Evolutionary conservation across 2,797 vertebrate genomes (phyloP).

Genomic region (Limosa lapponica): DNA sequence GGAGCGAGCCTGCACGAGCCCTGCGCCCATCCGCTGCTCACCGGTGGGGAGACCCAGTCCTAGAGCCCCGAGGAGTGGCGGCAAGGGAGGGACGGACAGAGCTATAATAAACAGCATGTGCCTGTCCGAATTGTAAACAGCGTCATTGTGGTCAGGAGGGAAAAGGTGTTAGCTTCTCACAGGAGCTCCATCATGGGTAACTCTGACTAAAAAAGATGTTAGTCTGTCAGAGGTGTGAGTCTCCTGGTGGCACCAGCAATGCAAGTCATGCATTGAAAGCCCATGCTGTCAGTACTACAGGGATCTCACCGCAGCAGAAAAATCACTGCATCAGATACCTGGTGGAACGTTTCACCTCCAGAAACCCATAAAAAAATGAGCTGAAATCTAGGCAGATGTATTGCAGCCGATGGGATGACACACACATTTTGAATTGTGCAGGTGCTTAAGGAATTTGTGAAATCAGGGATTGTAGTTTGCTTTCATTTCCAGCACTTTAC

Average conservation of each 20-base stretch:
- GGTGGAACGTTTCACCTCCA: background rate
- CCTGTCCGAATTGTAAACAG: background rate
- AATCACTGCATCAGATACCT: background rate
- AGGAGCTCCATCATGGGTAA: background rate
- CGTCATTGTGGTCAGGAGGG: background rate
- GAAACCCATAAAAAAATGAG: background rate
- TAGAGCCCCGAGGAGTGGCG: background rate
- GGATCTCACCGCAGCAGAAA: background rate
- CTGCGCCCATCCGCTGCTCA: fast-evolving
- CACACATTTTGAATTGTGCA: background rate
- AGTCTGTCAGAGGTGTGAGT: background rate
- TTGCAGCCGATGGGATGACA: background rate
- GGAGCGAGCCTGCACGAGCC: fast-evolving
- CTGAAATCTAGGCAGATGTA: background rate
- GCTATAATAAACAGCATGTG: fast-evolving
- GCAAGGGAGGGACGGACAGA: background rate
- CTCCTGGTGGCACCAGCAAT: background rate
- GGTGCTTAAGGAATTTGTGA: background rate
- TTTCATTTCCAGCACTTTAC: background rate
- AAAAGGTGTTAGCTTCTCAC: background rate
- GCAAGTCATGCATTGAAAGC: background rate
- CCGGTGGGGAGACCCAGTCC: background rate
- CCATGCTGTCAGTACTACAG: background rate
- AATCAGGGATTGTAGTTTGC: background rate
- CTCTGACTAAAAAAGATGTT: background rate